phyloP scores from a whole-genome alignment of 2,797 vertebrate species.

The Pseudotriccus pelzelni region DNA sequence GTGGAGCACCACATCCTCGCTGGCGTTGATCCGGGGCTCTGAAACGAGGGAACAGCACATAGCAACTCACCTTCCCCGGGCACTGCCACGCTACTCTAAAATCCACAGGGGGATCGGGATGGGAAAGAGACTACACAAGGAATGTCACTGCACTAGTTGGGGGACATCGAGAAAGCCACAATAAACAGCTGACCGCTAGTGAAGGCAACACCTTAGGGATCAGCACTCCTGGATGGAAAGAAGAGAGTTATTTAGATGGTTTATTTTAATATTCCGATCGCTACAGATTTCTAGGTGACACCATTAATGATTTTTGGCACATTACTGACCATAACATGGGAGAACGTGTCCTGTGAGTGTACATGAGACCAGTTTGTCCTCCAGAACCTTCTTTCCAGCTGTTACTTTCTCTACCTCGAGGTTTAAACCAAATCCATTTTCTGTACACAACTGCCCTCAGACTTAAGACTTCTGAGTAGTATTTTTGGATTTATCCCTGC shows the following conservation, averaged over 20 bases:
- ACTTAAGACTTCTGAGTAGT: accelerated
- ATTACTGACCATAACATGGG: neutral
- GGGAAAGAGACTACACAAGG: conserved; percentile 68
- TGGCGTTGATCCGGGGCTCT: conserved; percentile 94
- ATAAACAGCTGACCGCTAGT: conserved; percentile 40
- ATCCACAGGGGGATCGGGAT: neutral
- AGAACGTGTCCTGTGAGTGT: neutral
- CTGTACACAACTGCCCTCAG: accelerated
- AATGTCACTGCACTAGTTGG: conserved; percentile 61
- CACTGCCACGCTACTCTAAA: conserved; percentile 30
- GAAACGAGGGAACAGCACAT: conserved; percentile 75
- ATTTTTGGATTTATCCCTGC: neutral
- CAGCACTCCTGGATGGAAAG: conserved; percentile 31
- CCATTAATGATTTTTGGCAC: neutral
- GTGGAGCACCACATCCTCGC: conserved; percentile 85
- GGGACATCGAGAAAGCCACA: conserved; percentile 52
- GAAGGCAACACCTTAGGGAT: conserved; percentile 58
- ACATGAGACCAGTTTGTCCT: accelerated
- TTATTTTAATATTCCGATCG: neutral
- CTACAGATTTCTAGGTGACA: neutral
- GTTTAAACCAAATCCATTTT: neutral
- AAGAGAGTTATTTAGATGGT: neutral
- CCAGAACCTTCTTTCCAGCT: neutral
- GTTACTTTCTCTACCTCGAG: neutral
- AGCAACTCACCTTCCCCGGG: neutral